phyloP scores from a whole-genome alignment of 2,888 invertebrate genomes.

The Catocala fraxini region DNA sequence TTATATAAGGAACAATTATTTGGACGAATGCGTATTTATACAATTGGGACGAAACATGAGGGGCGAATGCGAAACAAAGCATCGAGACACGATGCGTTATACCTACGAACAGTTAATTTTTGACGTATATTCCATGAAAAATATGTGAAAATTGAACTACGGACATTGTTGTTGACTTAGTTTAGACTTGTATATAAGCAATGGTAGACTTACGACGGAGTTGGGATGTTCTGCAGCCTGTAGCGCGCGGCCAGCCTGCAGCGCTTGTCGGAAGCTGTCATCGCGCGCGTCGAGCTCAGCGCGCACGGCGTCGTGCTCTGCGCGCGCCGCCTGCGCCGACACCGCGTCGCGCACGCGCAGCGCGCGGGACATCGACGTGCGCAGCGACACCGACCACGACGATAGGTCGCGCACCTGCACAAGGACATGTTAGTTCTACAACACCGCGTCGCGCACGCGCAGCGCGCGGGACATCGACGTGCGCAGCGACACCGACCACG shows the following conservation, averaged over 20 bases:
- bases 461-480: slow-evolving; percentile 47
- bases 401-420: slow-evolving; percentile 93
- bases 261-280: slow-evolving; percentile 90
- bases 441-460: slow-evolving; percentile 92
- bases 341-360: slow-evolving; percentile 94
- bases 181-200: neutral
- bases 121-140: too few relatives aligned
- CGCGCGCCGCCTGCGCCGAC: slow-evolving; percentile 92
- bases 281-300: slow-evolving; percentile 93
- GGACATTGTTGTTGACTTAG: too few relatives aligned
- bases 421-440: neutral
- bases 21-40: too few relatives aligned
- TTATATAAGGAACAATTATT: too few relatives aligned
- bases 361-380: slow-evolving; percentile 92
- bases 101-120: too few relatives aligned
- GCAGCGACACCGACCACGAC: slow-evolving; percentile 94
- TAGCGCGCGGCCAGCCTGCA: slow-evolving; percentile 93
- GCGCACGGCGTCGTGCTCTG: slow-evolving; percentile 87
- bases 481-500: too few relatives aligned
- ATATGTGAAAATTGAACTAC: too few relatives aligned
- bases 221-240: slow-evolving; percentile 92
- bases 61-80: too few relatives aligned
- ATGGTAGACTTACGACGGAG: slow-evolving; percentile 27
- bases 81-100: too few relatives aligned
- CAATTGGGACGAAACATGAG: too few relatives aligned